These are phyloP conservation scores for Hoplias malabaricus DNA, from an alignment of 2,113 vertebrate species.

Conservation along the genomic window DNA sequence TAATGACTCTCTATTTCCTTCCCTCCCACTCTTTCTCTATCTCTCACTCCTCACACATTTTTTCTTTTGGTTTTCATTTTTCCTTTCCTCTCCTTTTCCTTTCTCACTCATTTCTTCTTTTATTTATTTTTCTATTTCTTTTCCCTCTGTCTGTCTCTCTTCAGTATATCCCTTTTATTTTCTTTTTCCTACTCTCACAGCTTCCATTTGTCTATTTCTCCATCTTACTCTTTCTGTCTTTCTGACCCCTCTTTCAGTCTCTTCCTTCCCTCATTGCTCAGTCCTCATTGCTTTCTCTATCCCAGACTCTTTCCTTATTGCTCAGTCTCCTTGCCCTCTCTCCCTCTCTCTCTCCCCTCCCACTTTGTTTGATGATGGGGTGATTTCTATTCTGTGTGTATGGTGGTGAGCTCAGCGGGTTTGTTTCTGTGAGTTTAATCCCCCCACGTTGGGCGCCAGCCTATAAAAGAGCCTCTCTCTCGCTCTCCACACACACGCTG, in stretches of 20 bases:
- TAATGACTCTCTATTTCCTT: neutral
- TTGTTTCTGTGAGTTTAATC: conserved; percentile 73
- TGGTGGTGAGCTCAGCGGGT: conserved; percentile 74
- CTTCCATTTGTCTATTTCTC: neutral
- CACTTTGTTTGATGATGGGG: conserved; percentile 76
- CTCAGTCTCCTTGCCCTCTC: neutral
- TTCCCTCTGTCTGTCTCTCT: neutral
- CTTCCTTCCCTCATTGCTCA: no score
- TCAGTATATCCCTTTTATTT: no score
- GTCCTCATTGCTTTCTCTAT: neutral
- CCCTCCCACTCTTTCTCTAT: neutral
- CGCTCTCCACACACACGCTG: conserved; percentile 59
- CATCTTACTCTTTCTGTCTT: neutral
- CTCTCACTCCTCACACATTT: no score
- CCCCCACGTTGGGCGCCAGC: conserved; percentile 63
- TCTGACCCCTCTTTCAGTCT: neutral
- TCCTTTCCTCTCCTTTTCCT: neutral
- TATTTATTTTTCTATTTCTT: neutral
- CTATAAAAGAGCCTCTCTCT: conserved; percentile 68
- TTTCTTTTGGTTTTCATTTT: neutral
- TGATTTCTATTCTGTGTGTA: conserved; percentile 73
- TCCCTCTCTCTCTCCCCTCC: conserved; percentile 31
- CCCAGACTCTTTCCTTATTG: neutral
- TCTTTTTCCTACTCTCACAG: no score
- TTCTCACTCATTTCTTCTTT: neutral